phyloP scores from a whole-genome alignment of 2,888 invertebrate genomes.

The Hyles lineata region DNA sequence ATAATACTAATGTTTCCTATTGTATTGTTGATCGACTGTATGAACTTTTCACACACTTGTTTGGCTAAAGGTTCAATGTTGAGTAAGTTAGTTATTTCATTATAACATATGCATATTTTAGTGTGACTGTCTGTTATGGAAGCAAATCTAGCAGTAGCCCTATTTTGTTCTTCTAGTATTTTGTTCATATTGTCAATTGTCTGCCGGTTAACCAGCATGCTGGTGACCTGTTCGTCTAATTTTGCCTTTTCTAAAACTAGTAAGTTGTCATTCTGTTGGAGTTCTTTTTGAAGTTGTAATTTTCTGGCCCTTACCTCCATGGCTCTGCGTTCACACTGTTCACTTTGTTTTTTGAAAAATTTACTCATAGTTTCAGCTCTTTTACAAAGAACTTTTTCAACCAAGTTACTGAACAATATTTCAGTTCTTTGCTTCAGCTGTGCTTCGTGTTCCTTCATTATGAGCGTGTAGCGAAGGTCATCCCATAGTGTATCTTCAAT shows the following conservation, averaged over 20 bases:
- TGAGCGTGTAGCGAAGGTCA: constrained; percentile 65
- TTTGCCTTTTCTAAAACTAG: constrained; percentile 70
- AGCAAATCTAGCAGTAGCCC: constrained; percentile 77
- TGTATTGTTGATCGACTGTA: constrained; percentile 67
- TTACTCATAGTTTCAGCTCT: constrained; percentile 63
- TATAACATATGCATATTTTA: constrained; percentile 83
- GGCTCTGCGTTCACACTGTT: constrained; percentile 67
- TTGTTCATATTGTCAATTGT: constrained; percentile 79
- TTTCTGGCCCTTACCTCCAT: constrained; percentile 73
- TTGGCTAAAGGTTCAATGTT: constrained; percentile 73
- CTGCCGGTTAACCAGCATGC: constrained; percentile 70
- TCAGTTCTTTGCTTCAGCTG: constrained; percentile 63
- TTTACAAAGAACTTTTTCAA: constrained; percentile 70
- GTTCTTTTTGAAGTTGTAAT: constrained; percentile 70
- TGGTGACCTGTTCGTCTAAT: constrained; percentile 78
- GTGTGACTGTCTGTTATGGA: constrained; percentile 84
- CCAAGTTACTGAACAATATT: constrained; percentile 60
- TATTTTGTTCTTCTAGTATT: constrained; percentile 80
- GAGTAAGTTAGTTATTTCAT: constrained; percentile 80
- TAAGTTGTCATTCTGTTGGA: constrained; percentile 82
- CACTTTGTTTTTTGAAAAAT: constrained; percentile 66
- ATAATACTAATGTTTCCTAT: constrained; percentile 74
- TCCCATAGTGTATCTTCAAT: constrained; percentile 67
- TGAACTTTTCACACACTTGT: constrained; percentile 72
- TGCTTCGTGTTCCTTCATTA: constrained; percentile 67